Evolutionary conservation across 1,140 invertebrate genomes (phyloP), one percentile per base, ranked within the genome.

Genomic region (Heliconius congener): DNA sequence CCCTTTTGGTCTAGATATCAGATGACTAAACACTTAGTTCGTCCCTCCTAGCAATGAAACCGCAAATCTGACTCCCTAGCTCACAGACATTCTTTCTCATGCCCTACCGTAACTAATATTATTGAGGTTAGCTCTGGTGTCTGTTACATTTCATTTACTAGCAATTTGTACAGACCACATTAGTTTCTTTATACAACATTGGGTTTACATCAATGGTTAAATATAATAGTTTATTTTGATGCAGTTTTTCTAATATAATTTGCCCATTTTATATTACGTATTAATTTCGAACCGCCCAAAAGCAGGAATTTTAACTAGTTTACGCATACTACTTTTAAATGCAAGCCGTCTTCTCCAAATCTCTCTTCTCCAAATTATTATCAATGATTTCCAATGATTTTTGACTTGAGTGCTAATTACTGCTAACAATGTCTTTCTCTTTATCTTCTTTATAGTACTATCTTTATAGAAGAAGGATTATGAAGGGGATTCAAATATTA

Each of bases 1-100:
- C 83, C 86, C 77, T 77, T 75, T 81, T 73, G 79, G 79, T 85
- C 79, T 83, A 83, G 79, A 83, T 86, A 75, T 81, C 76, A 80
- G 71, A 73, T 80, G 73, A 71, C 60, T 82, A 70, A 82, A 76
- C 74, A 76, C 71, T 75, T 23, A 72, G 74, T 72, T 80, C 50
- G 71, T 74, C 76, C 76, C 73, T 8, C 50, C 50, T 71, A 80
- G 73, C 52, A 46, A 81, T 71, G 39, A 78, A 78, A 81, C 76
- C 78, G 74, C 81, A 76, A 76, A 76, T 72, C 70, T 46, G 66
- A 66, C 57, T 82, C 60, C 71, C 74, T 77, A 52, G 37, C 34
- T 74, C 27, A 75, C 37, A 37, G 30, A 77, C 73, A 79, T 81
- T 76, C 57, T 82, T 84, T 80, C 73, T 81, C 71, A 80, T 78